Conservation (phyloP, 2,113 vertebrate species). For the Eulacestoma nigropectus region DNA sequence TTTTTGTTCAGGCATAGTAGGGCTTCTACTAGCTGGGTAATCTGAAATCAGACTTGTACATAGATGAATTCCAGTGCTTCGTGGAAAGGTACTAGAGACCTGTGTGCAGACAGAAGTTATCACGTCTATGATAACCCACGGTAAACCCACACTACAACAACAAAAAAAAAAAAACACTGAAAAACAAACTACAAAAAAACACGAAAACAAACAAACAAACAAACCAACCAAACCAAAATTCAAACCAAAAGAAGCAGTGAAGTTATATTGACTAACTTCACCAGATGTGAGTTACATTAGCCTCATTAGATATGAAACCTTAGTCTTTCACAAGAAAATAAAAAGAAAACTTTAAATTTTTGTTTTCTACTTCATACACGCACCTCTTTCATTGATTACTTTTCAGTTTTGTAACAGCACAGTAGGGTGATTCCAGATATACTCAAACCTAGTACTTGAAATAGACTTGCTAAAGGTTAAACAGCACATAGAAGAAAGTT, state of each 20-base stretch:
- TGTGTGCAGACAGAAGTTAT: background rate
- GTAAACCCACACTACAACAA: background rate
- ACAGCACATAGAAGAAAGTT: background rate
- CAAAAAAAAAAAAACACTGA: background rate
- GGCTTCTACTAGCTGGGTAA: conserved; percentile 25
- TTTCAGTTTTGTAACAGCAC: background rate
- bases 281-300: background rate
- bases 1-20: conserved; percentile 11
- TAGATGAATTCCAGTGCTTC: conserved; percentile 19
- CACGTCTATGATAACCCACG: background rate
- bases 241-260: background rate
- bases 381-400: background rate
- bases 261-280: background rate
- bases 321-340: background rate
- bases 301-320: background rate
- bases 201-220: background rate
- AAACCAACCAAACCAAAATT: background rate
- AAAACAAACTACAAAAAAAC: background rate
- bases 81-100: background rate
- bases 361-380: background rate
- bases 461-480: background rate
- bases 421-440: background rate
- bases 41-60: background rate
- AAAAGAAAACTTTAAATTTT: background rate
- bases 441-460: background rate